Percentiles rank a stretch among this genome's conserved stretches.
These are phyloP conservation scores for Catocala sponsa DNA, from an alignment of 2,888 invertebrate genomes.

Conservation along the genomic window DNA sequence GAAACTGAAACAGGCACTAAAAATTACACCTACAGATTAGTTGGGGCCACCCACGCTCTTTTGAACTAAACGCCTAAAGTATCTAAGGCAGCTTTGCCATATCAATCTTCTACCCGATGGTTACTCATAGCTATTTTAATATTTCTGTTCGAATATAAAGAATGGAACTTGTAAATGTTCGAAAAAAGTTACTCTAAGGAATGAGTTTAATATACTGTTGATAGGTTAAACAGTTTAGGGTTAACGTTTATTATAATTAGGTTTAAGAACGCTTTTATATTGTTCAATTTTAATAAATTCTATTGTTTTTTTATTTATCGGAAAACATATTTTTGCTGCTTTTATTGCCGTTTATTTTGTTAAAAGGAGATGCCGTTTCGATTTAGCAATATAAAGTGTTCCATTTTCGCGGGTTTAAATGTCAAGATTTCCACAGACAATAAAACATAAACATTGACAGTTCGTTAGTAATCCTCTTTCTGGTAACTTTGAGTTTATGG, in stretches of 20 bases:
- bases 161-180: slow-evolving; percentile 38
- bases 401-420: slow-evolving; percentile 27
- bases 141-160: slow-evolving; percentile 33
- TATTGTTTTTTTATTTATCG: slow-evolving; percentile 14
- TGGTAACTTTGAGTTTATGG: slow-evolving; percentile 13
- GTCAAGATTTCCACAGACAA: slow-evolving; percentile 39
- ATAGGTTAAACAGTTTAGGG: slow-evolving; percentile 44
- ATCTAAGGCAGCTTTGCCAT: slow-evolving; percentile 1
- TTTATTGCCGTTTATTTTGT: slow-evolving; percentile 22
- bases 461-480: slow-evolving; percentile 25
- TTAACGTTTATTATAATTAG: slow-evolving; percentile 49
- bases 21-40: too few species aligned
- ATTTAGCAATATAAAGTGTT: slow-evolving; percentile 5
- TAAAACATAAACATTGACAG: slow-evolving; percentile 26
- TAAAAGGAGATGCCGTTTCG: neutral
- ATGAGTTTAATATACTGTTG: slow-evolving; percentile 46
- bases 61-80: neutral
- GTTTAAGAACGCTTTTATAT: slow-evolving; percentile 48
- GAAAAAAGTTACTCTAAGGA: slow-evolving; percentile 37
- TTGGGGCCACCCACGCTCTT: too few species aligned
- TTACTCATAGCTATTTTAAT: slow-evolving; percentile 34
- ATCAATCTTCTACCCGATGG: slow-evolving; percentile 25
- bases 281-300: slow-evolving; percentile 24
- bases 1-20: too few species aligned
- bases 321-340: slow-evolving; percentile 27